These are phyloP conservation scores for Mareca strepera DNA, from an alignment of 2,797 vertebrate species.

Conservation along the genomic window DNA sequence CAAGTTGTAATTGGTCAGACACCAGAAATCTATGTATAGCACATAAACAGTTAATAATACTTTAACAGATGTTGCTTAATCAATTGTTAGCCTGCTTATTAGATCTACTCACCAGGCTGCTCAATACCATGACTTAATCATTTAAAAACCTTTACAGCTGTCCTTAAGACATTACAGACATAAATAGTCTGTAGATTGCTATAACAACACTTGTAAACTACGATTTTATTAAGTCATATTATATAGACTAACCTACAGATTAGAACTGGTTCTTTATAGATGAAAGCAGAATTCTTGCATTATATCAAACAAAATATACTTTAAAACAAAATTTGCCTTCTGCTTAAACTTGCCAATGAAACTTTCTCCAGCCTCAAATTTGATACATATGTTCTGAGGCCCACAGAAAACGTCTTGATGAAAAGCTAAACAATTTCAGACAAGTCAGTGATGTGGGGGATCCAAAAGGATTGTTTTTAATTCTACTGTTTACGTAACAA, in stretches of 20 bases:
- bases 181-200: slow-evolving; percentile 31
- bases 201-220: slow-evolving; percentile 59
- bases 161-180: slow-evolving; percentile 67
- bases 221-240: slow-evolving; percentile 65
- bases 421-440: slow-evolving; percentile 31
- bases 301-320: slow-evolving; percentile 37
- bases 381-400: slow-evolving; percentile 36
- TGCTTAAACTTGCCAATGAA: slow-evolving; percentile 48
- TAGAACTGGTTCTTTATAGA: slow-evolving; percentile 24
- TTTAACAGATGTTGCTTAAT: slow-evolving; percentile 63
- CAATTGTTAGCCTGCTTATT: slow-evolving; percentile 56
- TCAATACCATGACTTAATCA: slow-evolving; percentile 33
- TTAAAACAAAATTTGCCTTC: slow-evolving; percentile 30
- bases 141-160: slow-evolving; percentile 58
- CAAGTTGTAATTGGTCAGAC: slow-evolving; percentile 23
- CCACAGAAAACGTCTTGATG: not conserved
- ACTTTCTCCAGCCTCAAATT: slow-evolving; percentile 48
- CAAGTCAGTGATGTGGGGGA: not conserved
- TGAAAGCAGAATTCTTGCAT: slow-evolving; percentile 42
- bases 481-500: not conserved
- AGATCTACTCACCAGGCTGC: slow-evolving; percentile 43
- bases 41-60: slow-evolving; percentile 60
- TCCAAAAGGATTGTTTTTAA: not conserved
- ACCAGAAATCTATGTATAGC: slow-evolving; percentile 6
- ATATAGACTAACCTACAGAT: slow-evolving; percentile 62